Base-by-base conservation (phyloP, 2,888 invertebrate species). In the Gastrophysa polygoni region DNA sequence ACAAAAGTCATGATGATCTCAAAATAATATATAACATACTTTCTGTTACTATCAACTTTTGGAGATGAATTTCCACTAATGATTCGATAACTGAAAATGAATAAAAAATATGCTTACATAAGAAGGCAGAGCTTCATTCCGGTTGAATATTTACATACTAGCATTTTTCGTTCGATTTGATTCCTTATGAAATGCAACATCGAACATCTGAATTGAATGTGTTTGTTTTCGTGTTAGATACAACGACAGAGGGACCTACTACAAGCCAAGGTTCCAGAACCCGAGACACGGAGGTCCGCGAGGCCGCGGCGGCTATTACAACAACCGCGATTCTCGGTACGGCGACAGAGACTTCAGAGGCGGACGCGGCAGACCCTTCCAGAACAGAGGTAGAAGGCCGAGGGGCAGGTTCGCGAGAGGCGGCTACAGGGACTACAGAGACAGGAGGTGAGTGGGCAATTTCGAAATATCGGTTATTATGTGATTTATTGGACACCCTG, bases 211-310 rank as follows among this genome's bases (percentile, higher is more conserved):
- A n/a, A n/a, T n/a, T n/a, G n/a, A n/a, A n/a, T n/a, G n/a, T n/a
- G n/a, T n/a, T n/a, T n/a, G 7, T 24, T 24, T 7, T 24, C 32
- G 78, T 74, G n/a, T n/a, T 20, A 71, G 79, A 18, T 89, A 85
- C 73, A 85, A 85, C 78, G 90, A 90, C 77, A 86, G 91, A 58
- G 91, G 91, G 67, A 91, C 91, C 0, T 91, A 91, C 81, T 91
- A 91, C 82, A 89, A 91, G 71, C 91, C 91, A 0, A 85, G 91
- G 66, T 91, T 91, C 85, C 90, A 90, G 77, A 85, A 84, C 71
- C 85, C 84, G 24, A 85, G 88, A 55, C 76, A 75, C 1, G 82
- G 84, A 57, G 79, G 86, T n/a, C 85, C 86, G 24, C 75, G 68
- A 75, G 84, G 74, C 77, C 69, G 85, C 38, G 72, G 80, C 28